Evolutionary conservation across 2,113 vertebrate species (phyloP).

Genomic region (western clawed frog (Xenopus tropicalis)): DNA sequence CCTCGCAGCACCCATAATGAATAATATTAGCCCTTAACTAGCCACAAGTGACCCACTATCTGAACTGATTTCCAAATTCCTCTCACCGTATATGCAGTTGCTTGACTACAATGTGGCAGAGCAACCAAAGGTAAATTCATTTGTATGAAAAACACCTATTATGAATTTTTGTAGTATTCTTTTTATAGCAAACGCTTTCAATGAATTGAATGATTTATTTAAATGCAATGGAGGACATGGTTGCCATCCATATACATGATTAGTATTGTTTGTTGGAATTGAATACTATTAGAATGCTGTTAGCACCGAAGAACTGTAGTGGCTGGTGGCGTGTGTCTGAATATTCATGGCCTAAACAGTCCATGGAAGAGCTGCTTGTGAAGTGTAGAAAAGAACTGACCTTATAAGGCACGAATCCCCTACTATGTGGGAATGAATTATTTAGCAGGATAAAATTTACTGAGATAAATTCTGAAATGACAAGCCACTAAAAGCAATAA

Average conservation of each 20-base stretch:
- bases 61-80: slow-evolving; percentile 11
- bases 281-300: slow-evolving; percentile 72
- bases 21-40: background rate
- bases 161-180: slow-evolving; percentile 65
- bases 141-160: slow-evolving; percentile 35
- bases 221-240: slow-evolving; percentile 74
- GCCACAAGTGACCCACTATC: background rate
- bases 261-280: slow-evolving; percentile 78
- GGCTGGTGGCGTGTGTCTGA: slow-evolving; percentile 63
- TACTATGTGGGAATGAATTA: slow-evolving; percentile 58
- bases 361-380: slow-evolving; percentile 49
- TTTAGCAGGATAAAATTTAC: slow-evolving; percentile 48
- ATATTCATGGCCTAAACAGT: slow-evolving; percentile 78
- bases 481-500: slow-evolving; percentile 3
- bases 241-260: slow-evolving; percentile 73
- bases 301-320: slow-evolving; percentile 66
- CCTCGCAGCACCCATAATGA: slow-evolving; percentile 6
- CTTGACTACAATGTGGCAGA: slow-evolving; percentile 28
- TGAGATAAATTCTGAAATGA: slow-evolving; percentile 19
- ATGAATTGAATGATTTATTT: slow-evolving; percentile 80
- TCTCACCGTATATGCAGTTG: background rate
- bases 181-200: slow-evolving; percentile 65
- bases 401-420: slow-evolving; percentile 57
- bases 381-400: slow-evolving; percentile 63
- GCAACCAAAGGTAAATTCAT: slow-evolving; percentile 45